phyloP scores from a whole-genome alignment of 2,113 vertebrate species.

The Zootoca vivipara region DNA sequence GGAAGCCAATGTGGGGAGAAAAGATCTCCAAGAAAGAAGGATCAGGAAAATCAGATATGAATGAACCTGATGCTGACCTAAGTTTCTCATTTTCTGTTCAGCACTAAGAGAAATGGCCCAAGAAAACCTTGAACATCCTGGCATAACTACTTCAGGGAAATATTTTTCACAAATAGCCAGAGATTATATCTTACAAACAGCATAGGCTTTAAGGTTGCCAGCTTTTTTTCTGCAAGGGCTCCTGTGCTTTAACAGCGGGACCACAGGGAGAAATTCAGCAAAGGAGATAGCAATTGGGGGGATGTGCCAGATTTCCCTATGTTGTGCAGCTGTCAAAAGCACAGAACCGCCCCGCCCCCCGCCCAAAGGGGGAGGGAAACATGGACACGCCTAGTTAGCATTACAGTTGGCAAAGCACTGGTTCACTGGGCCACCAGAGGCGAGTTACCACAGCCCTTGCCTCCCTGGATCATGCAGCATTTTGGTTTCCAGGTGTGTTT shows the following conservation, averaged over 20 bases:
- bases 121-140: background rate
- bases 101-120: background rate
- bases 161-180: background rate
- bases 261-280: background rate
- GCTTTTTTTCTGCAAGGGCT: background rate
- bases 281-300: background rate
- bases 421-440: constrained; percentile 30
- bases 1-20: background rate
- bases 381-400: background rate
- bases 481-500: constrained; percentile 2
- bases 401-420: constrained; percentile 13
- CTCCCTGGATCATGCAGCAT: background rate
- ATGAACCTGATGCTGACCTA: background rate
- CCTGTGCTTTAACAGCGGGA: background rate
- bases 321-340: background rate
- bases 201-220: background rate
- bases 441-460: constrained; percentile 24
- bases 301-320: background rate
- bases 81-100: background rate
- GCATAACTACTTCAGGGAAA: background rate
- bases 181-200: background rate
- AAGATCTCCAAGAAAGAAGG: background rate
- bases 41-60: background rate
- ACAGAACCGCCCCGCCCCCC: background rate
- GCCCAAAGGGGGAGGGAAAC: background rate